phyloP scores from a whole-genome alignment of 2,888 invertebrate genomes.

The Brachypterus glaber region DNA sequence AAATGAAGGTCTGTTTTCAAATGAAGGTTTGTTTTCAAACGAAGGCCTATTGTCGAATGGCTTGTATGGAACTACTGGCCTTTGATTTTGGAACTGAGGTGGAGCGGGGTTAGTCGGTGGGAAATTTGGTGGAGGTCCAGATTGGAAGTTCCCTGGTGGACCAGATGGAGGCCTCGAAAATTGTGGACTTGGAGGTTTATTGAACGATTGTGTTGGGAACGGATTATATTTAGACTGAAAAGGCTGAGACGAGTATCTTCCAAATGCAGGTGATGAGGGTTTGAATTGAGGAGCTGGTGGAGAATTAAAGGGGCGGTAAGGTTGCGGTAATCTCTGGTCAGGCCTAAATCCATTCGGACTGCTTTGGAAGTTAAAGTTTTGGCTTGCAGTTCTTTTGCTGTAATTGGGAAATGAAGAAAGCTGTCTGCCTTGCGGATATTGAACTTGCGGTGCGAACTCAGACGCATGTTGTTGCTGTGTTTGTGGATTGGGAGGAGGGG shows the following conservation, averaged over 20 bases:
- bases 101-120: conserved; percentile 21
- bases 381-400: conserved; percentile 21
- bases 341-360: conserved; percentile 23
- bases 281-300: conserved; percentile 31
- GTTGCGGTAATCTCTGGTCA: conserved; percentile 40
- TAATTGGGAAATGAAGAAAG: conserved; percentile 28
- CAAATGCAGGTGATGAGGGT: conserved; percentile 10
- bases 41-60: conserved; percentile 28
- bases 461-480: conserved; percentile 13
- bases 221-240: conserved; percentile 29
- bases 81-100: conserved; percentile 30
- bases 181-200: conserved; percentile 15
- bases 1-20: conserved; percentile 24
- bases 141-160: conserved; percentile 7
- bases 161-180: conserved; percentile 19
- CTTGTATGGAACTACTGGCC: conserved; percentile 35
- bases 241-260: conserved; percentile 26
- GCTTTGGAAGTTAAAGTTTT: conserved; percentile 16
- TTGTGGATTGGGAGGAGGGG: conserved; percentile 14
- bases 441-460: conserved; percentile 10
- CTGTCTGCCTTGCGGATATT: conserved; percentile 29
- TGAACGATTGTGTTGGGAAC: conserved; percentile 10
- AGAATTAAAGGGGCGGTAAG: conserved; percentile 46
- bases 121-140: conserved; percentile 13
- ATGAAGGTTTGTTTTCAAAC: conserved; percentile 24